phyloP scores from a whole-genome alignment of 2,113 vertebrate genomes.

The Cairina moschata region DNA sequence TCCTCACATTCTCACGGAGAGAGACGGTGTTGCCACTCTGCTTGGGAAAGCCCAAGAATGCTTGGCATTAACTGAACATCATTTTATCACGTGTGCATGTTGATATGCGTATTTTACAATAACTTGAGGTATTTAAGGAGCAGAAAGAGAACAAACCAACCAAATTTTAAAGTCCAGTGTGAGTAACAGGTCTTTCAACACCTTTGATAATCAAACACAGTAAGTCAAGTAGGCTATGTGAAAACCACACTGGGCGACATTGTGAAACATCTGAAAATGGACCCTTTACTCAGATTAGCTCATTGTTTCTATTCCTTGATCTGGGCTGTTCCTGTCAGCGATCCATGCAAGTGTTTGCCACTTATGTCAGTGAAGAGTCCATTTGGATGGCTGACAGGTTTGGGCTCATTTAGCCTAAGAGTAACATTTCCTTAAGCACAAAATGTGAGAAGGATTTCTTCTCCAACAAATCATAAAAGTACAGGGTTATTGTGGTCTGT shows the following conservation, averaged over 20 bases:
- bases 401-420: not conserved
- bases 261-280: constrained; percentile 4
- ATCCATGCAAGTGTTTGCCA: not conserved
- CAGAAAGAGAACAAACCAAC: not conserved
- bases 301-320: constrained; percentile 14
- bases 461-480: not conserved
- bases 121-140: not conserved
- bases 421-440: constrained; percentile 17
- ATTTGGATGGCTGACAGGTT: constrained; percentile 31
- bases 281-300: constrained; percentile 19
- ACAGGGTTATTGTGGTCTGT: not conserved
- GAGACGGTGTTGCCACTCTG: not conserved
- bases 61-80: rapidly evolving
- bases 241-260: not conserved
- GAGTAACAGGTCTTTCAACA: not conserved
- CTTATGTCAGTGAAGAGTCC: constrained; percentile 5
- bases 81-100: not conserved
- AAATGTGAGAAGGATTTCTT: constrained; percentile 13
- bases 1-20: not conserved
- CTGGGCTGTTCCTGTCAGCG: not conserved
- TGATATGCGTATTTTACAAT: not conserved
- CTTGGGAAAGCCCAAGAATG: not conserved
- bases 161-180: not conserved
- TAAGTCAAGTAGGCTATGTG: not conserved
- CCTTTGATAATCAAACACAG: not conserved